Evolutionary conservation across 2,113 vertebrate species (phyloP).

Genomic region (Pachypanchax playfairii): DNA sequence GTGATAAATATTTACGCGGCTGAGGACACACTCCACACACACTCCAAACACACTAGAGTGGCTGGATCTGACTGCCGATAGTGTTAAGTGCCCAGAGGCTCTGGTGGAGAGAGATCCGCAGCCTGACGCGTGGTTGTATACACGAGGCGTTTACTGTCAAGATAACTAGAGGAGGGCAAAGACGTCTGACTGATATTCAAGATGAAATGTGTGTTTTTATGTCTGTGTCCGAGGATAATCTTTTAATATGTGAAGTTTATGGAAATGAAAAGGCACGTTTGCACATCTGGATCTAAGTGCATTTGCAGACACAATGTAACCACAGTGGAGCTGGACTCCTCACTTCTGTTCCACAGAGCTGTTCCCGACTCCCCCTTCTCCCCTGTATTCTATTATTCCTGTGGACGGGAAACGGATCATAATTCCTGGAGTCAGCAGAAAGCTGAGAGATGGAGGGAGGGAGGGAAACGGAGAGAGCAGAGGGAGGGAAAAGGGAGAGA

Average conservation of each 20-base stretch:
- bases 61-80: slow-evolving; percentile 61
- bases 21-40: slow-evolving; percentile 75
- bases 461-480: slow-evolving; percentile 26
- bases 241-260: slow-evolving; percentile 64
- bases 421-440: slow-evolving; percentile 78
- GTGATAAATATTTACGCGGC: slow-evolving; percentile 75
- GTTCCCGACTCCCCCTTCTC: slow-evolving; percentile 23
- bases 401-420: slow-evolving; percentile 74
- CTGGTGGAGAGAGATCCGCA: slow-evolving; percentile 28
- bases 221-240: slow-evolving; percentile 32
- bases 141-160: slow-evolving; percentile 63
- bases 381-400: slow-evolving; percentile 73
- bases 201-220: slow-evolving; percentile 5
- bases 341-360: slow-evolving; percentile 66
- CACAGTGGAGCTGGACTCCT: slow-evolving; percentile 63
- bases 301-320: slow-evolving; percentile 43
- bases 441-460: slow-evolving; percentile 61
- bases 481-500: neutral
- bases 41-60: slow-evolving; percentile 69
- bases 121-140: slow-evolving; percentile 34
- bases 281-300: slow-evolving; percentile 62
- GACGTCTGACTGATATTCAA: slow-evolving; percentile 44
- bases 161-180: slow-evolving; percentile 46
- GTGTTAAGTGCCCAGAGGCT: slow-evolving; percentile 61
- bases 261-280: slow-evolving; percentile 55